Conservation (phyloP, 2,797 vertebrate species). For the Menidia menidia region DNA sequence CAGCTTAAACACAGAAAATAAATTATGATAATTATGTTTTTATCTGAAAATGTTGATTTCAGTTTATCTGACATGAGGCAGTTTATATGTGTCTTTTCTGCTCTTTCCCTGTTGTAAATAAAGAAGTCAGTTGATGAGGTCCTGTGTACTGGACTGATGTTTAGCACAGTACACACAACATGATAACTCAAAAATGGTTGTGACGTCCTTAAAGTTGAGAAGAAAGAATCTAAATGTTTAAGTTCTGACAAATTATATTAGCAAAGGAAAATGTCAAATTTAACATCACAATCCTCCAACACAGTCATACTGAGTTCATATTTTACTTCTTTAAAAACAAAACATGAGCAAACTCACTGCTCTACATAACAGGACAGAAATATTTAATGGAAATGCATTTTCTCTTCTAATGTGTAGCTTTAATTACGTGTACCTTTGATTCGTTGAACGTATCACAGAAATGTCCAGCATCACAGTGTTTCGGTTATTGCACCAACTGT, state of each 20-base stretch:
- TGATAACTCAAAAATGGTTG: not conserved
- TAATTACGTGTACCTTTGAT: not conserved
- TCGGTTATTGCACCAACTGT: not conserved
- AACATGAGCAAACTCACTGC: too few relatives aligned
- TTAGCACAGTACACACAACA: not conserved
- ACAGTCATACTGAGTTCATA: not conserved
- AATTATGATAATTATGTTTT: too few relatives aligned
- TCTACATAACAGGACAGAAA: too few relatives aligned
- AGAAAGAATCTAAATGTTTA: not conserved
- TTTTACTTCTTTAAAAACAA: not conserved
- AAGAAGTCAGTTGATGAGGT: not conserved
- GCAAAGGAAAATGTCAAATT: not conserved
- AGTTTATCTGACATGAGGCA: too few relatives aligned
- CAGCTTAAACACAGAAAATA: too few relatives aligned
- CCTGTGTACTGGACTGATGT: not conserved
- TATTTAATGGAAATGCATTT: not conserved
- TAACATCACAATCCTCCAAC: not conserved
- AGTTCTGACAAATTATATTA: not conserved
- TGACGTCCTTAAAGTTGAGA: conserved; percentile 1
- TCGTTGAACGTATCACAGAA: not conserved
- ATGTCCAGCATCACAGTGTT: not conserved
- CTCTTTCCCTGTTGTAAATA: too few relatives aligned
- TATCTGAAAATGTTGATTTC: not conserved
- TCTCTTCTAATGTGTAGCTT: not conserved
- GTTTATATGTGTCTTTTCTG: too few relatives aligned